Conservation (phyloP, 2,113 vertebrate genomes). For the Megaceryle maxima region DNA sequence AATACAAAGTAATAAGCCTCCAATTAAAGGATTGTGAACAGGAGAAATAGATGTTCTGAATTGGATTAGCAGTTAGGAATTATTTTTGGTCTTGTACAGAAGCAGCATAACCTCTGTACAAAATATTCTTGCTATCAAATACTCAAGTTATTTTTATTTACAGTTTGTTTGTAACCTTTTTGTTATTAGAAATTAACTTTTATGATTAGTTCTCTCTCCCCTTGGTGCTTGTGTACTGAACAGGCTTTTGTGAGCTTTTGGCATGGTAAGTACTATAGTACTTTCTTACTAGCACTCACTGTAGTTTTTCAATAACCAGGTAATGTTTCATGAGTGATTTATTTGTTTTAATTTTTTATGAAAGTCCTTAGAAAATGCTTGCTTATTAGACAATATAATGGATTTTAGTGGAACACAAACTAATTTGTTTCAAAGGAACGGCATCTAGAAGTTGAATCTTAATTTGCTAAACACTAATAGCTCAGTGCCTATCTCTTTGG, state of each 20-base stretch:
- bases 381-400: background rate
- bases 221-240: conserved; percentile 28
- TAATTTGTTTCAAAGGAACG: background rate
- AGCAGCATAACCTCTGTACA: background rate
- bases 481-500: background rate
- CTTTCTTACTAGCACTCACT: background rate
- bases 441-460: background rate
- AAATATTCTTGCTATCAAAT: background rate
- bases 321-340: background rate
- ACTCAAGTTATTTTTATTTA: conserved; percentile 16
- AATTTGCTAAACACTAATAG: background rate
- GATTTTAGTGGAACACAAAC: background rate
- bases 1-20: background rate
- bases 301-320: background rate
- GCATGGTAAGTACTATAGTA: conserved; percentile 20
- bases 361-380: background rate
- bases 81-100: background rate
- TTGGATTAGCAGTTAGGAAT: background rate
- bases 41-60: background rate
- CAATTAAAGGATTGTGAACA: background rate
- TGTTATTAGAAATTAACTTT: conserved; percentile 21
- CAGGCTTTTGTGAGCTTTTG: background rate
- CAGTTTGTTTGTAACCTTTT: background rate
- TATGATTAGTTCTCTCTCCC: conserved; percentile 10
- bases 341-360: background rate